Evolutionary conservation across 2,113 vertebrate genomes (phyloP), one percentile per base, ranked within the genome.

Genomic region (Epinephelus fuscoguttatus): DNA sequence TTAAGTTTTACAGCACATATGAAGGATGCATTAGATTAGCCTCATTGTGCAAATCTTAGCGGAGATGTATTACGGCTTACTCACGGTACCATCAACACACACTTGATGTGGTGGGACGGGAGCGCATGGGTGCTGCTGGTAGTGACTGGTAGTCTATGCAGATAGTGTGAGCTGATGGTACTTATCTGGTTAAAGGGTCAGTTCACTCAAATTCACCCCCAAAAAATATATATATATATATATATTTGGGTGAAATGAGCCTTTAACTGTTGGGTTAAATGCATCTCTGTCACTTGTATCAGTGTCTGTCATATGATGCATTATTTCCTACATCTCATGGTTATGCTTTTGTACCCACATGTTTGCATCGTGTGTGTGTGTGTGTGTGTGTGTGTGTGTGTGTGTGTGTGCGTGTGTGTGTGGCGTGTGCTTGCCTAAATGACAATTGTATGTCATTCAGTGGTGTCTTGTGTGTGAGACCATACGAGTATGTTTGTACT

Each of bases 301-400:
- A 15, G 37, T 67, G 42, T 67, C n/a, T 25, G 64, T 27, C 33
- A 55, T 49, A 15, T n/a, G 62, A 78, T 50, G 67, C 68, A 75
- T 75, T 77, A 23, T 64, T 60, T 30, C 56, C 47, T 52, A 42
- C 78, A 61, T 78, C 72, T 47, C 52, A 3, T 42, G 60, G 67
- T 84, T 81, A 33, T 85, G 73, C 70, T 70, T 70, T 84, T 74
- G n/a, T 76, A 67, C 53, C 42, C 33, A 78, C 23, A 64, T 12
- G 23, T 84, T 80, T 83, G 70, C 66, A 55, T 40, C 3, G 71
- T 66, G 82, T 59, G 53, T 80, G 80, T 47, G 69, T 67, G 37
- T 42, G 53, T 8, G 42, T n/a, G 52, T 53, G 33, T 12, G 75
- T 55, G 75, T 55, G 60, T 45, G 45, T 61, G n/a, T 40, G 37